A percentile compares a stretch with the other conserved stretches of the same genome.
These are phyloP conservation scores for Hydrotaea diabolus DNA, from an alignment of 2,888 invertebrate species.

Conservation along the genomic window DNA sequence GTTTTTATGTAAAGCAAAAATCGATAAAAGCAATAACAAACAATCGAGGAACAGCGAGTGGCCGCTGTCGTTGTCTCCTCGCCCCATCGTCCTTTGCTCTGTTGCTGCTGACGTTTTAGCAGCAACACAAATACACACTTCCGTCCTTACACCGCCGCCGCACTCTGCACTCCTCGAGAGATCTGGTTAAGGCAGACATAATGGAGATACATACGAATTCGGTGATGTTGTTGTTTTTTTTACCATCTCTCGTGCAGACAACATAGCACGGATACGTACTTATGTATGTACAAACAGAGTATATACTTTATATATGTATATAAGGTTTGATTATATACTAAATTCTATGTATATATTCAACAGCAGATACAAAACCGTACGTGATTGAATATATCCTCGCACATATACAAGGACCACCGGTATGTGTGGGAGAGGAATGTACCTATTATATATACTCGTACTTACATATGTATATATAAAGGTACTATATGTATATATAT, in stretches of 20 bases:
- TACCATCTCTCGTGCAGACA: constrained; percentile 39
- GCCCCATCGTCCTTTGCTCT: constrained; percentile 10
- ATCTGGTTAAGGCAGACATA: constrained; percentile 56
- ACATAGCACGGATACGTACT: constrained; percentile 21
- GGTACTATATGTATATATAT: neutral
- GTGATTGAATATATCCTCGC: too few species aligned
- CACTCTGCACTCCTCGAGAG: neutral
- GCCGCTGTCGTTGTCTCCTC: neutral
- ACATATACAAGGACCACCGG: neutral
- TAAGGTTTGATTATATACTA: neutral
- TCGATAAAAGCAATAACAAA: constrained; percentile 26
- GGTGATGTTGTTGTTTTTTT: constrained; percentile 12
- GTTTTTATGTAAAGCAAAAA: neutral
- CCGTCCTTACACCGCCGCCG: neutral
- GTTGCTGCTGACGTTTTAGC: constrained; percentile 61
- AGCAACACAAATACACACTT: constrained; percentile 33
- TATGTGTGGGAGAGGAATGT: neutral
- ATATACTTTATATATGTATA: constrained; percentile 6
- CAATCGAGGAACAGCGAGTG: constrained; percentile 55
- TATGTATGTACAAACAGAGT: neutral
- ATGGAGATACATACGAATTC: constrained; percentile 50
- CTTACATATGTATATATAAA: constrained; percentile 1
- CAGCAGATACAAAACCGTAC: too few species aligned
- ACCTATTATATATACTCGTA: neutral
- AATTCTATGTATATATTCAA: neutral